Percentiles rank a stretch among this genome's conserved stretches.
These are phyloP conservation scores for Steinernema scapterisci DNA, from an alignment of 2,888 invertebrate genomes.

Conservation along the genomic window DNA sequence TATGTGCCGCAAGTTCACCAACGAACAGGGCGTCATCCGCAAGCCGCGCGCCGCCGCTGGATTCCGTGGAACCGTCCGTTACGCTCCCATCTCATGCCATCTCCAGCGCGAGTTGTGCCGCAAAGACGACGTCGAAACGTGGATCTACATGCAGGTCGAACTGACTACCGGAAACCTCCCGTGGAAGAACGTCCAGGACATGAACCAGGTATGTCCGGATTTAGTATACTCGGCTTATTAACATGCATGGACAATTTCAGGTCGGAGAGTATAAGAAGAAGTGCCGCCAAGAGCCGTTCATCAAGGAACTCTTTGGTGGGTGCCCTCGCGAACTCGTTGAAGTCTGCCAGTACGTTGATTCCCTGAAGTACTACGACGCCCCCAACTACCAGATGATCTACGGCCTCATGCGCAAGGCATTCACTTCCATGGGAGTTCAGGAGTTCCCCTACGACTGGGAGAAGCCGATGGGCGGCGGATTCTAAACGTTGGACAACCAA, in stretches of 20 bases:
- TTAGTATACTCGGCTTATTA: too few relatives aligned
- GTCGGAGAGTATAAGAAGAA: constrained; percentile 58
- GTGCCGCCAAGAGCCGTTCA: constrained; percentile 43
- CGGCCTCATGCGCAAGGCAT: constrained; percentile 43
- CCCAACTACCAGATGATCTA: constrained; percentile 59
- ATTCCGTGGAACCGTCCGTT: constrained; percentile 63
- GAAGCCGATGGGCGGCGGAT: constrained; percentile 27
- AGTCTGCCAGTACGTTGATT: constrained; percentile 47
- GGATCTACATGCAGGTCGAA: constrained; percentile 60
- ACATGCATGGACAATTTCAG: constrained; percentile 29
- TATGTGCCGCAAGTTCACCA: constrained; percentile 53
- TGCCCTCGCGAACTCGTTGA: constrained; percentile 47
- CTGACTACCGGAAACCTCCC: constrained; percentile 59
- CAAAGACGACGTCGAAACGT: constrained; percentile 59
- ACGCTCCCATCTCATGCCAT: constrained; percentile 62
- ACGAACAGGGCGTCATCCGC: constrained; percentile 52
- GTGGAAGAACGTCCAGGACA: constrained; percentile 56
- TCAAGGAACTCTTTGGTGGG: constrained; percentile 45
- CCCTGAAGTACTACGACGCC: constrained; percentile 59
- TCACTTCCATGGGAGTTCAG: constrained; percentile 45
- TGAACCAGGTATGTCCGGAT: constrained; percentile 54
- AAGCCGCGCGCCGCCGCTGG: constrained; percentile 62
- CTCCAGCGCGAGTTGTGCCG: constrained; percentile 58
- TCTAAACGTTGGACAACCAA: not conserved
- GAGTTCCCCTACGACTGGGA: constrained; percentile 64